phyloP scores from a whole-genome alignment of 1,140 invertebrate species.

The Acromyrmex charruanus region DNA sequence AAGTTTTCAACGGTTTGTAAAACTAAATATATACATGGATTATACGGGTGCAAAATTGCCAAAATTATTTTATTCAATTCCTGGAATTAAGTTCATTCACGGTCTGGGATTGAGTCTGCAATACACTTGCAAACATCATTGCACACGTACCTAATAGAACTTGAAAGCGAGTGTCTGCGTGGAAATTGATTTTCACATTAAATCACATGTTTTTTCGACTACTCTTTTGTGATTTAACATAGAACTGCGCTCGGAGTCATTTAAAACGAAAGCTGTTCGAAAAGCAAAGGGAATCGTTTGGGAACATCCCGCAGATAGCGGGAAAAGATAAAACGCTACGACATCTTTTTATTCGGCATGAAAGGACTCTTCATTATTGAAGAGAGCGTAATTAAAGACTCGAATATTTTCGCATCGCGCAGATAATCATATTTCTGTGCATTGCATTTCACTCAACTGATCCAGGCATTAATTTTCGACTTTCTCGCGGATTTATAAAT shows the following conservation, averaged over 20 bases:
- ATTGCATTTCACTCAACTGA: conserved; percentile 16
- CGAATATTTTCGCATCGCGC: conserved; percentile 27
- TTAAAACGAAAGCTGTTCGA: not conserved
- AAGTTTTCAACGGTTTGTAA: not conserved
- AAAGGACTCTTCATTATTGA: conserved; percentile 41
- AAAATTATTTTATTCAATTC: conserved; percentile 20
- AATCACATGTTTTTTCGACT: conserved; percentile 24
- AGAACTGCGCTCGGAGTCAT: not conserved
- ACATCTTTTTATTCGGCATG: not conserved
- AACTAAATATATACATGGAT: not conserved
- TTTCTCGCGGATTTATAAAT: conserved; percentile 46
- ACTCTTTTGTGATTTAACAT: conserved; percentile 19
- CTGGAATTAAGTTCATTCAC: not conserved
- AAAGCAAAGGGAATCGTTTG: conserved; percentile 6
- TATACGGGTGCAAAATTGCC: not conserved
- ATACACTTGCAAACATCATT: not conserved
- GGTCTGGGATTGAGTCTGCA: not conserved
- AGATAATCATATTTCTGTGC: conserved; percentile 46
- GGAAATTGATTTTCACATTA: not conserved
- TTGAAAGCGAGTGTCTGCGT: not conserved
- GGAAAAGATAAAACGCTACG: conserved; percentile 21
- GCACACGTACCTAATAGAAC: not conserved
- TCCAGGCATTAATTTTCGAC: conserved; percentile 33
- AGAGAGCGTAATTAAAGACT: conserved; percentile 53
- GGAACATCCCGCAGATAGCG: not conserved